These are phyloP conservation scores for Hypomecis punctinalis DNA, from an alignment of 2,888 invertebrate species.

Conservation along the genomic window DNA sequence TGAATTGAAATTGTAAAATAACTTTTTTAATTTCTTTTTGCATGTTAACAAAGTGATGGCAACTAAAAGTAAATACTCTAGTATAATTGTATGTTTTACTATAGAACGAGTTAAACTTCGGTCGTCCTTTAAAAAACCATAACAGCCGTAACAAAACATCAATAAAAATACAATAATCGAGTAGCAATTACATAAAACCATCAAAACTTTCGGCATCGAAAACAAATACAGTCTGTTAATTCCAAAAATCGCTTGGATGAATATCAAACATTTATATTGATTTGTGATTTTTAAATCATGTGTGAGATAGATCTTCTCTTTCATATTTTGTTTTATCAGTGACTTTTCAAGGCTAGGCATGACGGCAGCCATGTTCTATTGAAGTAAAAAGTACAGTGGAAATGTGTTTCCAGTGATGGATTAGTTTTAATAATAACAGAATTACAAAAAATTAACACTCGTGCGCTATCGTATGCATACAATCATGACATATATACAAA, in stretches of 20 bases:
- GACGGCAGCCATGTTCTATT: too few species aligned
- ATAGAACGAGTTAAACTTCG: neutral
- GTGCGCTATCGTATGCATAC: too few species aligned
- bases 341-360: too few species aligned
- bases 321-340: too few species aligned
- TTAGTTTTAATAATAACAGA: too few species aligned
- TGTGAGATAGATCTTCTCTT: slow-evolving; percentile 4
- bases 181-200: neutral
- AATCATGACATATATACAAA: too few species aligned
- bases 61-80: neutral
- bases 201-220: neutral
- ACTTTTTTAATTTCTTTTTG: slow-evolving; percentile 41
- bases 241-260: slow-evolving; percentile 47
- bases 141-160: neutral
- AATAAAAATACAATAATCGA: slow-evolving; percentile 39
- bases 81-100: neutral
- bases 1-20: slow-evolving; percentile 52
- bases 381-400: too few species aligned
- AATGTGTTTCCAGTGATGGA: too few species aligned
- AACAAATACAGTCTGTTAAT: slow-evolving; percentile 55
- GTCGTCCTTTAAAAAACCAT: slow-evolving; percentile 6
- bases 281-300: slow-evolving; percentile 28
- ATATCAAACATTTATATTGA: slow-evolving; percentile 48
- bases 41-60: neutral
- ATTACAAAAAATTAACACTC: too few species aligned